Conservation (phyloP, 2,888 invertebrate species). For the Brassicogethes aeneus region DNA sequence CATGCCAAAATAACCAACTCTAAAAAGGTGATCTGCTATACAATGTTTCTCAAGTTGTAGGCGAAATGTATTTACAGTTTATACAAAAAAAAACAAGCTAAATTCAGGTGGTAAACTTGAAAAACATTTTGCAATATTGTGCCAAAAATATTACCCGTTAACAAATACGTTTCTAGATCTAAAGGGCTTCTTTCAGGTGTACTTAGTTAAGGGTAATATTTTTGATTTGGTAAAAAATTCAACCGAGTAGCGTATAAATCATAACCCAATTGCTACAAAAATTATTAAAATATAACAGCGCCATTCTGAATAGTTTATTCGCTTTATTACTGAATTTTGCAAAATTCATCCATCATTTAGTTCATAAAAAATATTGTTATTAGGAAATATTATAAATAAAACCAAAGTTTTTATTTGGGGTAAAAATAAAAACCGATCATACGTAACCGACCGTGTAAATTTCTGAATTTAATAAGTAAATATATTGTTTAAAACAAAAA, state of each 20-base stretch:
- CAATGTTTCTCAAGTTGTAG: conserved; percentile 13
- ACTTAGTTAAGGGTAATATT: conserved; percentile 24
- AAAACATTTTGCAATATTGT: background rate
- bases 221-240: conserved; percentile 17
- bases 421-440: too few species aligned
- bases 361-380: too few species aligned
- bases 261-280: conserved; percentile 38
- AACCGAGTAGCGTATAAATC: conserved; percentile 34
- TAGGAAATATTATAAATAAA: too few species aligned
- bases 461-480: too few species aligned
- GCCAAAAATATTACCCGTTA: conserved; percentile 6
- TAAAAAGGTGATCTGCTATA: conserved; percentile 24
- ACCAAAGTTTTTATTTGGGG: too few species aligned
- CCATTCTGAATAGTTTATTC: conserved; percentile 14
- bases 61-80: background rate
- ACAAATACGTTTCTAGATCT: background rate
- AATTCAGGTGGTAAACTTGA: too few species aligned
- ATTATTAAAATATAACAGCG: conserved; percentile 7
- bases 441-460: too few species aligned
- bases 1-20: conserved; percentile 33
- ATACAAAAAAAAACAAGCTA: too few species aligned
- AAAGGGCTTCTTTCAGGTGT: background rate
- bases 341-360: too few species aligned
- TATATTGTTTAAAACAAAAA: too few species aligned
- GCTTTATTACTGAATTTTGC: too few species aligned